Conservation (phyloP, 2,888 invertebrate genomes). For the Lycophotia porphyrea region DNA sequence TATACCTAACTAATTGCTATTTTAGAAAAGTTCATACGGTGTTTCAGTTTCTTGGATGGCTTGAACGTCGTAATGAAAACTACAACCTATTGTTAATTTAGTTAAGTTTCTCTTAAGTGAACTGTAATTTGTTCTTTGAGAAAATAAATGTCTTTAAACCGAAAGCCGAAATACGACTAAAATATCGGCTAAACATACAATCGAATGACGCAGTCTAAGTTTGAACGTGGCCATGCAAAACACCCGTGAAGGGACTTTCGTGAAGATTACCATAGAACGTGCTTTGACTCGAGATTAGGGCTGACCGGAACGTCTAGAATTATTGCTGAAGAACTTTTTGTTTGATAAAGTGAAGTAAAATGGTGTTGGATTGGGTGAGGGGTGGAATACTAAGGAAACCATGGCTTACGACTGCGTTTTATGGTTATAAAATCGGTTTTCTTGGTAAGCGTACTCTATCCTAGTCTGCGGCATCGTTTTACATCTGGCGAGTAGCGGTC, state of each 20-base stretch:
- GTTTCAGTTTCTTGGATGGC: too few species aligned
- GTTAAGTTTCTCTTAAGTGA: too few species aligned
- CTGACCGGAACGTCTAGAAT: slow-evolving; percentile 2
- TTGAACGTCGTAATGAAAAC: too few species aligned
- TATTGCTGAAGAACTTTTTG: neutral
- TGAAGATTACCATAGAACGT: slow-evolving; percentile 58
- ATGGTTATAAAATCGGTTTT: too few species aligned
- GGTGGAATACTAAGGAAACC: neutral
- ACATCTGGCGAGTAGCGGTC: too few species aligned
- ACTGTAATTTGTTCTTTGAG: too few species aligned
- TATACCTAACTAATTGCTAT: too few species aligned
- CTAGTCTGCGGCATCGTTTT: too few species aligned
- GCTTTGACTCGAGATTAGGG: slow-evolving; percentile 42
- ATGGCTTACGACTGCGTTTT: neutral
- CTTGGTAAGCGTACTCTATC: too few species aligned
- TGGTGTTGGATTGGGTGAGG: neutral
- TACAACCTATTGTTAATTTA: too few species aligned
- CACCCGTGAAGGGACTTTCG: slow-evolving; percentile 40
- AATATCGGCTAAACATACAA: slow-evolving; percentile 30
- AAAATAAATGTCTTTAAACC: too few species aligned
- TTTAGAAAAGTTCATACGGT: too few species aligned
- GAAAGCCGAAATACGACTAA: neutral
- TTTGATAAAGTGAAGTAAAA: neutral
- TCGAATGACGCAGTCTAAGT: slow-evolving; percentile 29
- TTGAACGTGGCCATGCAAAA: slow-evolving; percentile 49